Percentiles rank a stretch among this genome's conserved stretches.
phyloP scores from a whole-genome alignment of 2,888 invertebrate genomes.

The Koerneria pararmatus region DNA sequence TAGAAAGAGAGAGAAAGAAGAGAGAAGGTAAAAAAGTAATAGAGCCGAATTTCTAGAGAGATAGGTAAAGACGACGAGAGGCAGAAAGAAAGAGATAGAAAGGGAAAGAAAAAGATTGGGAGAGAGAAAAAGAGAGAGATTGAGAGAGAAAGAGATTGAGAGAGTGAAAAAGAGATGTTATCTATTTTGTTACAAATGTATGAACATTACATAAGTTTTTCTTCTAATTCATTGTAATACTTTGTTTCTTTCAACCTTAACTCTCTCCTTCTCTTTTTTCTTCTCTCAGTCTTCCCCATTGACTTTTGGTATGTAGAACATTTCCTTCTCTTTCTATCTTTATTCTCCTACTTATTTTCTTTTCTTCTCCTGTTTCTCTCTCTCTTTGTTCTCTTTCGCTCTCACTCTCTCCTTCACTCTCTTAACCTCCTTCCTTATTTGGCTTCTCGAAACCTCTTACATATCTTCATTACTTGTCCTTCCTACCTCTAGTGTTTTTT shows the following conservation, averaged over 20 bases:
- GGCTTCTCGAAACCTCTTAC: not conserved
- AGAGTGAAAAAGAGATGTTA: too few relatives aligned
- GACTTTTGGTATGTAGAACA: not conserved
- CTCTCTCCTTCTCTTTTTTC: conserved; percentile 5
- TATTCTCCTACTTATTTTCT: conserved; percentile 3
- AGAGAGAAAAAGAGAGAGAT: too few relatives aligned
- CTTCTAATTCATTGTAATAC: not conserved
- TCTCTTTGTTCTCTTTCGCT: conserved; percentile 16
- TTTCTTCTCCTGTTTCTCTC: conserved; percentile 10
- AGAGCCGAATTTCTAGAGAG: too few relatives aligned
- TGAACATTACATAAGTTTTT: too few relatives aligned
- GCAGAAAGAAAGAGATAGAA: too few relatives aligned
- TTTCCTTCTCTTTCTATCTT: not conserved
- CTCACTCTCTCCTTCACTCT: not conserved
- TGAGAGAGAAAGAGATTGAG: too few relatives aligned
- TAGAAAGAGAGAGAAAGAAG: not conserved
- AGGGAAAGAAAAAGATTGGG: too few relatives aligned
- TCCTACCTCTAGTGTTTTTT: too few relatives aligned
- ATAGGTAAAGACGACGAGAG: too few relatives aligned
- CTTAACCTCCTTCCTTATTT: not conserved
- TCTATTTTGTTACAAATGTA: too few relatives aligned
- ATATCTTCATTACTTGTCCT: not conserved
- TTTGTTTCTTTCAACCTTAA: too few relatives aligned
- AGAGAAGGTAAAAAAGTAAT: not conserved
- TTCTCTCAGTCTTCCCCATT: not conserved